Conservation (phyloP, 2,888 invertebrate genomes). For the Pandemis corylana region DNA sequence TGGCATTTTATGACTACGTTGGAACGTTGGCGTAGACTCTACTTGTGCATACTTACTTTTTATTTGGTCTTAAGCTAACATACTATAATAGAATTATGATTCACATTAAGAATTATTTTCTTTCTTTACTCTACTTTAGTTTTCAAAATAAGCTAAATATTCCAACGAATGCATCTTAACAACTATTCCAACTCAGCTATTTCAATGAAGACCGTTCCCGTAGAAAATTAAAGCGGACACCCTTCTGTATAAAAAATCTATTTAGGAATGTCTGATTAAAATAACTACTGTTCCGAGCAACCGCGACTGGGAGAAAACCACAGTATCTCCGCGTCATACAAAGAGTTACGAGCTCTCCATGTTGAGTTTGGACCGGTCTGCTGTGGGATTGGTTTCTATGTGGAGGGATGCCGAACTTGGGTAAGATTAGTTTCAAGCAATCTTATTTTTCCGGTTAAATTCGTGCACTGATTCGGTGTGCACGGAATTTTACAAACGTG, state of each 20-base stretch:
- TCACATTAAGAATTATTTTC: not conserved
- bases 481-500: slow-evolving; percentile 53
- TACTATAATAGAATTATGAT: too few relatives aligned
- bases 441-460: slow-evolving; percentile 70
- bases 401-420: slow-evolving; percentile 41
- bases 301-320: not conserved
- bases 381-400: slow-evolving; percentile 60
- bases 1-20: not conserved
- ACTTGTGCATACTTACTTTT: not conserved
- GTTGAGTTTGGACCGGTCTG: slow-evolving; percentile 47
- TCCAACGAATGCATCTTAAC: not conserved
- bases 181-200: slow-evolving; percentile 44
- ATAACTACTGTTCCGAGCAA: slow-evolving; percentile 60
- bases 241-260: slow-evolving; percentile 65
- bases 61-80: too few relatives aligned
- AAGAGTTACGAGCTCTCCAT: not conserved
- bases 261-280: slow-evolving; percentile 80
- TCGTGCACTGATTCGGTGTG: slow-evolving; percentile 61
- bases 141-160: not conserved
- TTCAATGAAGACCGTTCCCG: slow-evolving; percentile 49
- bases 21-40: not conserved
- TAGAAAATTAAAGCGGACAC: slow-evolving; percentile 64
- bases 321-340: slow-evolving; percentile 5
- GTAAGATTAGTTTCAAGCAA: slow-evolving; percentile 75
- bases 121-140: not conserved